Evolutionary conservation across 1,140 invertebrate genomes (phyloP).

Genomic region (Xylocopa sonorina): DNA sequence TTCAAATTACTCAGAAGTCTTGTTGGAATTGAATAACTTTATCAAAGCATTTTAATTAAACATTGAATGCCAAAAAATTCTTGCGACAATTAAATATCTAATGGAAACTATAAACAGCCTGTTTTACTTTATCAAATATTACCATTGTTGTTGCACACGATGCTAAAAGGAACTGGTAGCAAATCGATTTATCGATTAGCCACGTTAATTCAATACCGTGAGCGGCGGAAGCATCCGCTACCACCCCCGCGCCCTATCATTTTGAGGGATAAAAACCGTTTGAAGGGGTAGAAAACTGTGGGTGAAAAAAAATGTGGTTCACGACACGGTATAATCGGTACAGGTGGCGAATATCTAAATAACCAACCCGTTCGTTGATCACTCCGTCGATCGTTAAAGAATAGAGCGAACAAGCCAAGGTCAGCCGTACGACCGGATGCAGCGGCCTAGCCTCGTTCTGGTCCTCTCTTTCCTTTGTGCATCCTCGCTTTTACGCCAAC

Average conservation of each 20-base stretch:
- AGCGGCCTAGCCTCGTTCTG: constrained; percentile 50
- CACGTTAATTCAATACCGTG: constrained; percentile 9
- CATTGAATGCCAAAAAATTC: too few relatives aligned
- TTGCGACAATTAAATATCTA: too few relatives aligned
- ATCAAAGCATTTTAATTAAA: too few relatives aligned
- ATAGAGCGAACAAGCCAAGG: constrained; percentile 48
- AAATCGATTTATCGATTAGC: constrained; percentile 22
- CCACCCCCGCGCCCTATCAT: too few relatives aligned
- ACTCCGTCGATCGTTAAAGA: constrained; percentile 36
- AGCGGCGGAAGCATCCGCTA: constrained; percentile 1
- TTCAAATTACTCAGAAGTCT: too few relatives aligned
- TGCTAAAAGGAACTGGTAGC: neutral
- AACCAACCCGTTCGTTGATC: constrained; percentile 33
- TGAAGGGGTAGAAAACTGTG: neutral
- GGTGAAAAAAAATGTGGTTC: constrained; percentile 8
- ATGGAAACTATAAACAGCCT: too few relatives aligned
- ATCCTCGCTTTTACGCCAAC: constrained; percentile 23
- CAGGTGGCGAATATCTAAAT: constrained; percentile 51
- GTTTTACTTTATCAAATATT: too few relatives aligned
- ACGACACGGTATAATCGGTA: constrained; percentile 34
- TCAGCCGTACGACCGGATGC: constrained; percentile 49
- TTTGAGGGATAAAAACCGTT: neutral
- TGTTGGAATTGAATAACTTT: too few relatives aligned
- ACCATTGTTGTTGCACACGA: neutral
- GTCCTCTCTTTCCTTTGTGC: constrained; percentile 41